Percentiles rank a stretch among this genome's conserved stretches.
Conservation (phyloP, 2,797 vertebrate species). For the Hydrocynus forskahlii region DNA sequence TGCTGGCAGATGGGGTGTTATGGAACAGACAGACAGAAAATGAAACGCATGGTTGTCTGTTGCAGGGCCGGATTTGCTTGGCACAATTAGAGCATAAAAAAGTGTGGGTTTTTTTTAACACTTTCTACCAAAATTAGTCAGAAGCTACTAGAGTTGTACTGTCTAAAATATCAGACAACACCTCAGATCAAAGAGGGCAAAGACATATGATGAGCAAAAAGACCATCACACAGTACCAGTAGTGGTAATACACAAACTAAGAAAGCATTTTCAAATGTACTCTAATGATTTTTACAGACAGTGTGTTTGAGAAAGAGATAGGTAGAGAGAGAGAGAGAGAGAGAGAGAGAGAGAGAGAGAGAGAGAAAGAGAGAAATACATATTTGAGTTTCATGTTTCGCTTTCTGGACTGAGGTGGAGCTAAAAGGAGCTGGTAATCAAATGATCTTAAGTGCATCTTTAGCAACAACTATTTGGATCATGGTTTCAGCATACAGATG, state of each 20-base stretch:
- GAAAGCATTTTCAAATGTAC: background rate
- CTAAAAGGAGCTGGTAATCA: background rate
- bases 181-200: background rate
- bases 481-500: background rate
- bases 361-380: background rate
- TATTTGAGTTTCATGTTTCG: constrained; percentile 6
- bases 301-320: too few species aligned
- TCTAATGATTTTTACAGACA: background rate
- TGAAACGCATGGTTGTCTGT: background rate
- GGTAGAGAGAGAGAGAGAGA: too few species aligned
- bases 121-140: background rate
- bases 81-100: background rate
- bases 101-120: background rate
- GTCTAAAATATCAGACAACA: background rate
- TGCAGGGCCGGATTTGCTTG: background rate
- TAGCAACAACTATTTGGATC: background rate
- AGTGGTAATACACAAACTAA: background rate
- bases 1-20: constrained; percentile 9
- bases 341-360: background rate
- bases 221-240: background rate
- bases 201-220: background rate
- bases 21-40: constrained; percentile 16
- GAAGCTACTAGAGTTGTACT: too few species aligned
- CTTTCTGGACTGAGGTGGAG: background rate
- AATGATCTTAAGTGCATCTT: background rate